Percentiles rank a stretch among this genome's conserved stretches.
Conservation (phyloP, 2,113 vertebrate genomes). For the Heterotilapia buettikoferi region DNA sequence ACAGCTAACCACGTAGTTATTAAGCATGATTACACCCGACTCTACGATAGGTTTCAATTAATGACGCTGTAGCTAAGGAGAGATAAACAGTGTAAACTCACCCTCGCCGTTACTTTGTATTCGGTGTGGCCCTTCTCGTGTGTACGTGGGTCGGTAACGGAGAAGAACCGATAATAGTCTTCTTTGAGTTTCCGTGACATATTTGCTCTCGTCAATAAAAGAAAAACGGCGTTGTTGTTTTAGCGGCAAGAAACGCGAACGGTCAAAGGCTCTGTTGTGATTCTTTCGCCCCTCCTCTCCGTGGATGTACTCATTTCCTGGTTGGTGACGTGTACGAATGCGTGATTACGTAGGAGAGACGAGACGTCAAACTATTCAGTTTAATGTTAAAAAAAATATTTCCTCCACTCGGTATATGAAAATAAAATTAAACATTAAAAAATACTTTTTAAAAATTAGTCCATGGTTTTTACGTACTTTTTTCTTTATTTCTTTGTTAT, state of each 20-base stretch:
- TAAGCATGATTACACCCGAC: neutral
- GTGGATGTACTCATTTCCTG: slow-evolving; percentile 46
- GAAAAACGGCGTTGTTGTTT: neutral
- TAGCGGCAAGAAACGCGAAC: neutral
- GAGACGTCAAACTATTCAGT: neutral
- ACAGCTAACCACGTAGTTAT: neutral
- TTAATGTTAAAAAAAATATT: rapidly evolving
- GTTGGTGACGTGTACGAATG: neutral
- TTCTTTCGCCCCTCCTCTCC: neutral
- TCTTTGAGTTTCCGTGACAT: slow-evolving; percentile 84
- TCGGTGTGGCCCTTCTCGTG: slow-evolving; percentile 89
- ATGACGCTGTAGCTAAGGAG: neutral
- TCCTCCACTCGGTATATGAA: rapidly evolving
- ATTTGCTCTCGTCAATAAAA: neutral
- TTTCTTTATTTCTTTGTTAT: neutral
- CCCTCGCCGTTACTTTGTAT: slow-evolving; percentile 86
- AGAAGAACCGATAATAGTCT: slow-evolving; percentile 79
- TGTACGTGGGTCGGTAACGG: slow-evolving; percentile 78
- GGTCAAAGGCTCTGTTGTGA: neutral
- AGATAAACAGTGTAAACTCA: slow-evolving; percentile 44
- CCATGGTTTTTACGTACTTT: neutral
- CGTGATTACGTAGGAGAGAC: neutral
- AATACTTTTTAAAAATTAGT: neutral
- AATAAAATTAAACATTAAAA: neutral
- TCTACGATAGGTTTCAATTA: neutral